Evolutionary conservation across 1,140 invertebrate species (phyloP).

Genomic region (Drosophila mauritiana): DNA sequence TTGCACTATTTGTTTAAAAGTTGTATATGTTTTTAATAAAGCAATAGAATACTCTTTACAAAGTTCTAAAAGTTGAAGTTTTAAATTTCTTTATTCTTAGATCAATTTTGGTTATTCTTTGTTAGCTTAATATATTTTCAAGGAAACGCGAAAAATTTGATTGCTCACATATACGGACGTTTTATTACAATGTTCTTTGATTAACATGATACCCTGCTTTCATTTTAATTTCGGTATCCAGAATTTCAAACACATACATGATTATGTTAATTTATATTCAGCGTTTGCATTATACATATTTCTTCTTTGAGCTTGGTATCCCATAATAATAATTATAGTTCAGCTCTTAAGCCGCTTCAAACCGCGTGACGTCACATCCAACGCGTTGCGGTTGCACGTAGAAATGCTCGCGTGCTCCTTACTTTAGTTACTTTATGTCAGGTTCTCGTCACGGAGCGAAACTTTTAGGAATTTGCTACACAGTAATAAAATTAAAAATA

Average conservation of each 20-base stretch:
- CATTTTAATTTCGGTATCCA: not conserved
- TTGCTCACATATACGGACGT: not conserved
- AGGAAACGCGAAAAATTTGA: too few relatives aligned
- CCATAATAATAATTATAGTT: constrained; percentile 1
- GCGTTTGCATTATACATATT: not conserved
- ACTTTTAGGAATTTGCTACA: not conserved
- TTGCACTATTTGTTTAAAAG: too few relatives aligned
- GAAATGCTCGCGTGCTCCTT: not conserved
- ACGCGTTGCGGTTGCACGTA: not conserved
- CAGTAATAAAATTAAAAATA: too few relatives aligned
- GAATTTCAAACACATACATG: not conserved
- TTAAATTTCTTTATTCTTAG: too few relatives aligned
- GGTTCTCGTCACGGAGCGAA: not conserved
- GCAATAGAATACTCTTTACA: too few relatives aligned
- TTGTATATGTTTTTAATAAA: too few relatives aligned
- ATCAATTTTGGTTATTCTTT: too few relatives aligned
- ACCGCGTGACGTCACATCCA: not conserved
- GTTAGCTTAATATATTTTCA: too few relatives aligned
- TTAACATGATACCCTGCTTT: not conserved
- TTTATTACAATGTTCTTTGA: not conserved
- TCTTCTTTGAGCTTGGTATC: not conserved
- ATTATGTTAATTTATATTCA: not conserved
- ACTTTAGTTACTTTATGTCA: not conserved
- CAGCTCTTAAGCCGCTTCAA: not conserved
- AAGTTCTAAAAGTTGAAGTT: too few relatives aligned